Conservation (phyloP, 1,140 invertebrate species). For the Diorhabda sublineata region DNA sequence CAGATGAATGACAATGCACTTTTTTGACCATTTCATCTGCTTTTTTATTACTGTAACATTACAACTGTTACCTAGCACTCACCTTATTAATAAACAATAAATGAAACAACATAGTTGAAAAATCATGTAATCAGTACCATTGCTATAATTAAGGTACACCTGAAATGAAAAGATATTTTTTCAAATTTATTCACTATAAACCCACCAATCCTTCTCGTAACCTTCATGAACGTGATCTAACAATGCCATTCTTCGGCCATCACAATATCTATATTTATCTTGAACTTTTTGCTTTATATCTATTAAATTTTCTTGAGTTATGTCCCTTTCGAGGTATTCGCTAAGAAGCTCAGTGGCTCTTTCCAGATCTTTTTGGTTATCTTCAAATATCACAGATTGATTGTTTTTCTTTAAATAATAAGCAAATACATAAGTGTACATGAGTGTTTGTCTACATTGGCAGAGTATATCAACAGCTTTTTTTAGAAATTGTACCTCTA, state of each 20-base stretch:
- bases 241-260: slow-evolving; percentile 63
- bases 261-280: slow-evolving; percentile 74
- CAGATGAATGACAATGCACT: no score
- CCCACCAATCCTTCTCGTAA: slow-evolving; percentile 73
- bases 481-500: slow-evolving; percentile 67
- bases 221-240: slow-evolving; percentile 73
- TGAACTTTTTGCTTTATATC: slow-evolving; percentile 76
- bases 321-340: slow-evolving; percentile 71
- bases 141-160: no score
- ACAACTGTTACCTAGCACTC: no score
- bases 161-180: background rate
- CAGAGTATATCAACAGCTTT: slow-evolving; percentile 68
- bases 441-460: slow-evolving; percentile 64
- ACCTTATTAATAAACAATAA: no score
- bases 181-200: slow-evolving; percentile 48
- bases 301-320: slow-evolving; percentile 65
- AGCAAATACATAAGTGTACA: slow-evolving; percentile 74
- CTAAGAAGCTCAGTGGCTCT: slow-evolving; percentile 64
- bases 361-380: slow-evolving; percentile 70
- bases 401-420: slow-evolving; percentile 68
- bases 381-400: slow-evolving; percentile 70
- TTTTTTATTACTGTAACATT: no score
- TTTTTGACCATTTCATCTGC: no score
- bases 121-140: no score
- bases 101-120: no score